These are phyloP conservation scores for Hecatera dysodea DNA, from an alignment of 2,888 invertebrate species.

Conservation along the genomic window DNA sequence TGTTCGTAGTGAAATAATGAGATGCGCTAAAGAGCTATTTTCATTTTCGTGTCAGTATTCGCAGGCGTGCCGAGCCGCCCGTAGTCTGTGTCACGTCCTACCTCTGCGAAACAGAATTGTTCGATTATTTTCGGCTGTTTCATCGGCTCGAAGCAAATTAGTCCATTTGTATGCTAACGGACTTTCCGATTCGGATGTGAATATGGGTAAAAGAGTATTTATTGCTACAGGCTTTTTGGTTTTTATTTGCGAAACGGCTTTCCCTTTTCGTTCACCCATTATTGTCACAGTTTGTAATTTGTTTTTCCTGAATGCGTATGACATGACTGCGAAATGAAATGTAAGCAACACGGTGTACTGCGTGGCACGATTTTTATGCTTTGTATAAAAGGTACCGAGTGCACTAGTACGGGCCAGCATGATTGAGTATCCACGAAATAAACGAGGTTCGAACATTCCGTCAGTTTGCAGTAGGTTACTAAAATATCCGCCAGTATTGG, in stretches of 20 bases:
- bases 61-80: constrained; percentile 1
- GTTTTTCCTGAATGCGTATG: background rate
- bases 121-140: constrained; percentile 59
- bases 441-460: background rate
- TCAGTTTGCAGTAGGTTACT: background rate
- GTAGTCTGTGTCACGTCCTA: constrained; percentile 34
- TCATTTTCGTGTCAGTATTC: constrained; percentile 30
- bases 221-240: constrained; percentile 48
- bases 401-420: background rate
- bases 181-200: constrained; percentile 64
- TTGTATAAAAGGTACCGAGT: background rate
- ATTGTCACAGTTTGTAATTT: constrained; percentile 5
- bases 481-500: background rate
- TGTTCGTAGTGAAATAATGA: constrained; percentile 20
- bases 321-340: constrained; percentile 6
- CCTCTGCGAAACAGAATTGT: constrained; percentile 47
- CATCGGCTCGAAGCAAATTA: constrained; percentile 62
- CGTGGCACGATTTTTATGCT: background rate
- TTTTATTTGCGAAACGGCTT: constrained; percentile 28
- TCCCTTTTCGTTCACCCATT: constrained; percentile 32
- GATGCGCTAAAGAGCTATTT: constrained; percentile 24
- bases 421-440: background rate
- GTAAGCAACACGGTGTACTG: background rate
- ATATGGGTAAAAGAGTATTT: constrained; percentile 58
- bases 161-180: constrained; percentile 70